phyloP scores from a whole-genome alignment of 2,888 invertebrate genomes.

The Bhutanitis thaidina region DNA sequence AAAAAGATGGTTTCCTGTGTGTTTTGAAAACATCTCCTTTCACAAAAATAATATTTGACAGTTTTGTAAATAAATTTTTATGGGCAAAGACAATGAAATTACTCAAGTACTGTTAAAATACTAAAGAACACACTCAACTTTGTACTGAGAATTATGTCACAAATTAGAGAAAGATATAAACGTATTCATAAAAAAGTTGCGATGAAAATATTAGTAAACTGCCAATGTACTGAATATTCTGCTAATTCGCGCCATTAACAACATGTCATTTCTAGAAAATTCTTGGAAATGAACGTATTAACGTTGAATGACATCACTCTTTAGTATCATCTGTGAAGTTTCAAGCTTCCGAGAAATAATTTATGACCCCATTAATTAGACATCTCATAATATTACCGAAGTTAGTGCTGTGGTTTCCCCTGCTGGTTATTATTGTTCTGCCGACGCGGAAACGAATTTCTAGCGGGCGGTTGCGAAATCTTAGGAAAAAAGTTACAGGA shows the following conservation, averaged over 20 bases:
- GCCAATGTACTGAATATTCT: too few species aligned
- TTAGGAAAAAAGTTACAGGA: background rate
- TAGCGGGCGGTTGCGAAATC: slow-evolving; percentile 4
- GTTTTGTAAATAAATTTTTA: too few species aligned
- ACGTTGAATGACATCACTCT: background rate
- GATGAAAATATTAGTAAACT: too few species aligned
- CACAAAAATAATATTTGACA: too few species aligned
- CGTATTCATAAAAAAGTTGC: too few species aligned
- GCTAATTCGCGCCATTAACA: background rate
- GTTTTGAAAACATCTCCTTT: too few species aligned
- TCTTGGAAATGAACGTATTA: background rate
- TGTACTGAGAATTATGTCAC: too few species aligned
- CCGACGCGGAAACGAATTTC: background rate
- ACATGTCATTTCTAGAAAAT: background rate
- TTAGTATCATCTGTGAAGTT: background rate
- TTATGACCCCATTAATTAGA: background rate
- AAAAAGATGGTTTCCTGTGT: too few species aligned
- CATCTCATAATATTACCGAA: background rate
- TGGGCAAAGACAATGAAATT: too few species aligned
- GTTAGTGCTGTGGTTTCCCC: background rate
- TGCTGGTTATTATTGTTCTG: background rate
- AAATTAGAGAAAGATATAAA: too few species aligned
- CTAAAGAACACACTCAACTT: too few species aligned
- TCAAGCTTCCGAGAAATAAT: slow-evolving; percentile 1
- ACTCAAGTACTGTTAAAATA: too few species aligned